Evolutionary conservation across 2,888 invertebrate genomes (phyloP), one percentile per base, ranked within the genome.

Genomic region (Leptura quadrifasciata): DNA sequence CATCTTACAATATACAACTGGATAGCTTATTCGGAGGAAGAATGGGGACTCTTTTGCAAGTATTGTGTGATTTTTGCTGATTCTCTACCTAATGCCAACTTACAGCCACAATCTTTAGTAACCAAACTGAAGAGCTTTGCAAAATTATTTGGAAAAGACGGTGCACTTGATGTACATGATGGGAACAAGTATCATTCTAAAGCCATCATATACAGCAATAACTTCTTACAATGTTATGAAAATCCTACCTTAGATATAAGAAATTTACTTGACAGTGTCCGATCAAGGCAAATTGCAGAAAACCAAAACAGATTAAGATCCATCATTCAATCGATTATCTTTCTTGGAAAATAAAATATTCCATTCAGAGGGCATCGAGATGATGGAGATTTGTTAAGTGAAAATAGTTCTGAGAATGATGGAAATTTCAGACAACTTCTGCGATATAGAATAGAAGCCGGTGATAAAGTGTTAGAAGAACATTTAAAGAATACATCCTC

Each of bases 401-500:
- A n/a, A n/a, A n/a, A n/a, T n/a, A n/a, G n/a, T n/a, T n/a, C n/a
- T n/a, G n/a, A 12, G 24, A 74, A 63, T 35, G 75, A 68, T 27
- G 80, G 83, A 24, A 84, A 85, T 69, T 81, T 83, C 74, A 72
- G 80, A 75, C 81, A 76, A 54, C 18, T 54, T 20, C 75, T 84
- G 39, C 68, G 80, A n/a, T 84, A 82, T 67, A 58, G 82, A 65
- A 73, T 85, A 12, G 76, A 61, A 64, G 68, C 80, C 54, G 54
- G 54, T 18, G 84, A 85, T 63, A 61, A 10, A 75, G 60, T 61
- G 12, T 75, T 85, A 31, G 65, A 81, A 71, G 21, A 75, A 15
- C 84, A 85, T 79, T 68, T 85, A 47, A 68, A 84, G 77, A 81
- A 35, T 8, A n/a, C n/a, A n/a, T n/a, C n/a, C n/a, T n/a, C n/a